Evolutionary conservation across 2,797 vertebrate species (phyloP), one percentile per base, ranked within the genome.

Genomic region (Sebastes itinus): DNA sequence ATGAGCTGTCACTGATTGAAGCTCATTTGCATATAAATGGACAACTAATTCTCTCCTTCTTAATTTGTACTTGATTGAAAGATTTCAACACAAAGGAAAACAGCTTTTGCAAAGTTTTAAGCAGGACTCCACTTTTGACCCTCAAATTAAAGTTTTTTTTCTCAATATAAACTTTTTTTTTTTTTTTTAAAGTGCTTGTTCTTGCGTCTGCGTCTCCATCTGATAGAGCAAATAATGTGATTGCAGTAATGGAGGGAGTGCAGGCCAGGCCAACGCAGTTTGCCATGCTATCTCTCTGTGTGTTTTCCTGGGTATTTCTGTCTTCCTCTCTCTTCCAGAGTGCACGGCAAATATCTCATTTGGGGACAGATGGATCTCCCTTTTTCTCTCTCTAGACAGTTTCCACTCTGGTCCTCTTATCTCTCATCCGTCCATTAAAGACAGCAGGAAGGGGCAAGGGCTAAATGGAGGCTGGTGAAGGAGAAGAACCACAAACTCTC

Each of bases 21-120:
- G 87, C 89, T 95, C 33, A 96, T 96, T 97, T 96, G 94, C 94
- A 95, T 96, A 94, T 95, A 96, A 95, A 96, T 96, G 83, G 89
- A 91, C 92, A 23, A 56, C 79, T 72, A 92, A 95, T 92, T 94
- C 81, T 92, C 80, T 82, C 72, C 64, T 82, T 46, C 73, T 78
- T 84, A 84, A 82, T 84, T 84, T 61, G 63, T 56, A 59, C 87
- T 83, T 70, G 76, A 78, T 59, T 75, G 72, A 81, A 83, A 78
- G 78, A 75, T 81, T 89, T 83, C 68, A 49, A 64, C 59, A 79
- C 79, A 83, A 81, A 72, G 46, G 73, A 75, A 85, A 82, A 79
- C 25, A 10, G 62, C 32, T 62, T 76, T 65, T 1, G 67, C 23
- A 49, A 74, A 80, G 72, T 89, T 86, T 77, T 28, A 5, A 33